Evolutionary conservation across 2,888 invertebrate genomes (phyloP).

Genomic region (Sympetrum striolatum): DNA sequence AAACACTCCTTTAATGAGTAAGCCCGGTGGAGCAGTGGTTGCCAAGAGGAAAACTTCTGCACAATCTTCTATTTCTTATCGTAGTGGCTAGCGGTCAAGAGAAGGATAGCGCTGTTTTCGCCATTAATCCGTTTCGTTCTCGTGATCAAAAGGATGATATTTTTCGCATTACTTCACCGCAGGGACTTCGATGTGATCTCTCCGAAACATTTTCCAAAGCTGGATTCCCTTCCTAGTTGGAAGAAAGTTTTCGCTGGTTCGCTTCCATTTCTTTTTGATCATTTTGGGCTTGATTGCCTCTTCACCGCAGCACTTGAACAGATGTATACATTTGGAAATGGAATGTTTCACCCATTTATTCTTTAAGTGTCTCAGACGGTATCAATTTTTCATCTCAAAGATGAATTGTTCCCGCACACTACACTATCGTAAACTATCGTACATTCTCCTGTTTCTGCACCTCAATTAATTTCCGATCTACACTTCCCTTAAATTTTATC

Average conservation of each 20-base stretch:
- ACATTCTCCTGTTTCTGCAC: no score
- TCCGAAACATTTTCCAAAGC: neutral
- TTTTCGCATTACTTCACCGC: neutral
- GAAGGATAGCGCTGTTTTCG: neutral
- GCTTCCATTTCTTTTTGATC: neutral
- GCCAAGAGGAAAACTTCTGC: neutral
- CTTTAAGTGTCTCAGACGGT: no score
- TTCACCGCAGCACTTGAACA: no score
- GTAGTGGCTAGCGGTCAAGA: neutral
- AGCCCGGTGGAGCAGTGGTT: neutral
- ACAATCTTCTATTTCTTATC: neutral
- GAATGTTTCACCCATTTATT: no score
- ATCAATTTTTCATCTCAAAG: no score
- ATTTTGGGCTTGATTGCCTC: no score
- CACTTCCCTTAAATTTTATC: no score
- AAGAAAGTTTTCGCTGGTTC: neutral
- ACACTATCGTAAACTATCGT: no score
- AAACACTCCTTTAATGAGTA: neutral
- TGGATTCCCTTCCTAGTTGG: neutral
- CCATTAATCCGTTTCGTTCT: neutral
- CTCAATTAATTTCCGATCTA: no score
- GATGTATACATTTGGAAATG: no score
- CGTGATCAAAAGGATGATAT: neutral
- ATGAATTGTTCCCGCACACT: no score
- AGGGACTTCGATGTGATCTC: neutral